Percentiles rank a stretch among this genome's conserved stretches.
These are phyloP conservation scores for Eristalinus sepulchralis DNA, from an alignment of 2,888 invertebrate species.

Conservation along the genomic window DNA sequence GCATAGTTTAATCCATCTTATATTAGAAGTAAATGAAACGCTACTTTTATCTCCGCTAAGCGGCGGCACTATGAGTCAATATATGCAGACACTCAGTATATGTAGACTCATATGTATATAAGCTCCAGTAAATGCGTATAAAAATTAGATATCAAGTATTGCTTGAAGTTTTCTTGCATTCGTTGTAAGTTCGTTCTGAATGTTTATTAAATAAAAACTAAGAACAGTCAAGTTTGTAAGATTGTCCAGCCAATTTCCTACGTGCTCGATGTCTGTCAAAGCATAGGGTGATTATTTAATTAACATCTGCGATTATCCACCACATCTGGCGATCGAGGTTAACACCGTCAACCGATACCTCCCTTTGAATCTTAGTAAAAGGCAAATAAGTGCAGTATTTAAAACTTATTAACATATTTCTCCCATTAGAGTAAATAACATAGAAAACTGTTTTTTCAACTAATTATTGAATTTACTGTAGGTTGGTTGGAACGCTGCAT, in stretches of 20 bases:
- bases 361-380: background rate
- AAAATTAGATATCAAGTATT: constrained; percentile 1
- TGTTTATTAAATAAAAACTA: background rate
- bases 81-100: background rate
- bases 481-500: background rate
- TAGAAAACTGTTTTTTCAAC: background rate
- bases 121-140: background rate
- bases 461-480: background rate
- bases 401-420: background rate
- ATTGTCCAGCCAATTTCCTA: background rate
- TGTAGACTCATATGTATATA: background rate
- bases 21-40: background rate
- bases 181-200: background rate
- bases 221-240: background rate
- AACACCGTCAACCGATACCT: background rate
- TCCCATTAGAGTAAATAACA: background rate
- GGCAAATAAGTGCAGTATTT: background rate
- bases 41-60: background rate
- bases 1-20: background rate
- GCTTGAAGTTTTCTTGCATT: background rate
- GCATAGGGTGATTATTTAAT: constrained; percentile 3
- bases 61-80: too few relatives aligned
- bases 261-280: background rate
- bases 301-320: constrained; percentile 2
- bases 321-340: constrained; percentile 18